These are phyloP conservation scores for Amphiura filiformis DNA, from an alignment of 35 echinoderm and acorn worm genomes.

Conservation along the genomic window DNA sequence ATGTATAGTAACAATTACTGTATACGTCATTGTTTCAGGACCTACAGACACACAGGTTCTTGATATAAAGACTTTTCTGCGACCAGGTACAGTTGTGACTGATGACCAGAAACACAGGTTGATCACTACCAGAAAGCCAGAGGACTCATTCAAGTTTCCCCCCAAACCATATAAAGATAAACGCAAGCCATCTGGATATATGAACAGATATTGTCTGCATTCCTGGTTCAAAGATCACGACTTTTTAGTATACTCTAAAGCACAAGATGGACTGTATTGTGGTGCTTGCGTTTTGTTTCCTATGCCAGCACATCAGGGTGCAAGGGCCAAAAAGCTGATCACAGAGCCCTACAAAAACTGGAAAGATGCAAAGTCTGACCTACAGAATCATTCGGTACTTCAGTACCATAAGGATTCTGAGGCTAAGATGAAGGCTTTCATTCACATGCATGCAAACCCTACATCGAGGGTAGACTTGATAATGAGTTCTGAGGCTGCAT, in stretches of 20 bases:
- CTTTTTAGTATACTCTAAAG: conserved; percentile 20
- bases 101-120: no score
- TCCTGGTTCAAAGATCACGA: no score
- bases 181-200: no score
- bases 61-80: no score
- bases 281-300: conserved; percentile 32
- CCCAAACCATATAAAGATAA: no score
- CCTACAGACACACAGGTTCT: no score
- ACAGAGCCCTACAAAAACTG: conserved; percentile 22
- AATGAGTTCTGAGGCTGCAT: conserved; percentile 8
- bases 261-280: conserved; percentile 43
- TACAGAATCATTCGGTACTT: conserved; percentile 18
- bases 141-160: no score
- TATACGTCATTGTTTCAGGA: no score
- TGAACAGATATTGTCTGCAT: no score
- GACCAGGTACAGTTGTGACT: no score
- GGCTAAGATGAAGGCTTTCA: conserved; percentile 29
- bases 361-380: conserved; percentile 43
- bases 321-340: neutral
- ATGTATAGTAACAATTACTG: no score
- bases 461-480: neutral
- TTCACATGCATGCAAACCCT: conserved; percentile 1
- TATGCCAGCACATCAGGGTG: neutral
- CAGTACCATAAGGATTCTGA: conserved; percentile 41
- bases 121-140: no score